Evolutionary conservation across 2,797 vertebrate species (phyloP).

Genomic region (Notolepis coatsorum): DNA sequence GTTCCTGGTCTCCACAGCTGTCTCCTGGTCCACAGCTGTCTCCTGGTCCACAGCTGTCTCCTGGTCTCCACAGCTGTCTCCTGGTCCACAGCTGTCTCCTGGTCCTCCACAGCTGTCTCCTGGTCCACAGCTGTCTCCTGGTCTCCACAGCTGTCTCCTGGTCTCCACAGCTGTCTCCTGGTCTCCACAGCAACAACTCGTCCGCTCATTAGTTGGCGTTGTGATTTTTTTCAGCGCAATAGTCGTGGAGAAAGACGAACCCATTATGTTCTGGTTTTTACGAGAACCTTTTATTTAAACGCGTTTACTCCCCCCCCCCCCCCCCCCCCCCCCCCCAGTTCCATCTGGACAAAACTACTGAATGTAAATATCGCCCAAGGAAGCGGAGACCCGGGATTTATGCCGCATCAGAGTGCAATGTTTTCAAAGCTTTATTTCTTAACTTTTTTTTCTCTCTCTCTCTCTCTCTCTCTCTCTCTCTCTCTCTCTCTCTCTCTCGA

Average conservation of each 20-base stretch:
- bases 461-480: no score
- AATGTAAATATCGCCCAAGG: constrained; percentile 79
- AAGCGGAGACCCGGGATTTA: constrained; percentile 35
- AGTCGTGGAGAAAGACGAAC: constrained; percentile 38
- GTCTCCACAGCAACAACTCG: constrained; percentile 5
- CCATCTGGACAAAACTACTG: constrained; percentile 66
- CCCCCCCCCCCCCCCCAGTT: no score
- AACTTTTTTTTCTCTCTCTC: constrained; percentile 20
- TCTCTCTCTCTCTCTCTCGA: no score
- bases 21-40: no score
- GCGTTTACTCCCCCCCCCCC: no score
- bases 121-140: no score
- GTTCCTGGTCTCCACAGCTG: no score
- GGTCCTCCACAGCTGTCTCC: no score
- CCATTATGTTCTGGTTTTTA: constrained; percentile 47
- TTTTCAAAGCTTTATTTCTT: constrained; percentile 73
- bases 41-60: no score
- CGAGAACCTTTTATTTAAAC: constrained; percentile 35
- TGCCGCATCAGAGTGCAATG: constrained; percentile 74
- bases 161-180: constrained; percentile 26
- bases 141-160: no score
- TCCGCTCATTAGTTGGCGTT: constrained; percentile 21
- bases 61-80: no score
- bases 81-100: no score
- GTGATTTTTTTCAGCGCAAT: constrained; percentile 24